These are phyloP conservation scores for Agrotis segetum DNA, from an alignment of 2,888 invertebrate species.

Conservation along the genomic window DNA sequence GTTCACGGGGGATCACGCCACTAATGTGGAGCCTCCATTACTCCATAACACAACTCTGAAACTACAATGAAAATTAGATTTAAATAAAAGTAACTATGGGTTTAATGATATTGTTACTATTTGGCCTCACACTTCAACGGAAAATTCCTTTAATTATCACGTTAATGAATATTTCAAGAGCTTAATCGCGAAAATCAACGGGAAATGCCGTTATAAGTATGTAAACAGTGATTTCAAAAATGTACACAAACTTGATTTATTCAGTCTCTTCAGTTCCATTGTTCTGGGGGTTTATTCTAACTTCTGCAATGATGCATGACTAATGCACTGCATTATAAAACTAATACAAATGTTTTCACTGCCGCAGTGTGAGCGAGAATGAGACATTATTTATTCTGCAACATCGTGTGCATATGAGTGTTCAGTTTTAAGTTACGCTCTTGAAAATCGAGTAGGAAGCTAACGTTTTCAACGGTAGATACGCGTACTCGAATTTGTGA, in stretches of 20 bases:
- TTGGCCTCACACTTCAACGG: too few relatives aligned
- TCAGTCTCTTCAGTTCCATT: not conserved
- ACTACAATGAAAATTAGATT: not conserved
- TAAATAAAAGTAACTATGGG: too few relatives aligned
- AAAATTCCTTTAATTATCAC: too few relatives aligned
- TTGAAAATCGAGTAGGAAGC: not conserved
- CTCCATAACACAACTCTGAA: not conserved
- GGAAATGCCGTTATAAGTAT: not conserved
- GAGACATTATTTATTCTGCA: not conserved
- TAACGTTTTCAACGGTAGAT: not conserved
- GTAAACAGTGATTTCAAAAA: not conserved
- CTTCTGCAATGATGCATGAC: too few relatives aligned
- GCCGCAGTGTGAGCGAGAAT: not conserved
- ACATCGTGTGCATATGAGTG: not conserved
- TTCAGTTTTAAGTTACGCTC: not conserved
- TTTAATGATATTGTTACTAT: too few relatives aligned
- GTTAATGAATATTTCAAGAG: too few relatives aligned
- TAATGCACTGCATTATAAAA: slow-evolving; percentile 4
- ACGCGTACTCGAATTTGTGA: not conserved
- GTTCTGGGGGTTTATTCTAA: too few relatives aligned
- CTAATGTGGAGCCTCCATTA: too few relatives aligned
- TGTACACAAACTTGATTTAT: not conserved
- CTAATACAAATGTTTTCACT: not conserved
- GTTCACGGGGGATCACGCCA: too few relatives aligned
- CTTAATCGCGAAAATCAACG: too few relatives aligned